These are phyloP conservation scores for Rhynchophorus ferrugineus DNA, from an alignment of 1,140 invertebrate species.

Conservation along the genomic window DNA sequence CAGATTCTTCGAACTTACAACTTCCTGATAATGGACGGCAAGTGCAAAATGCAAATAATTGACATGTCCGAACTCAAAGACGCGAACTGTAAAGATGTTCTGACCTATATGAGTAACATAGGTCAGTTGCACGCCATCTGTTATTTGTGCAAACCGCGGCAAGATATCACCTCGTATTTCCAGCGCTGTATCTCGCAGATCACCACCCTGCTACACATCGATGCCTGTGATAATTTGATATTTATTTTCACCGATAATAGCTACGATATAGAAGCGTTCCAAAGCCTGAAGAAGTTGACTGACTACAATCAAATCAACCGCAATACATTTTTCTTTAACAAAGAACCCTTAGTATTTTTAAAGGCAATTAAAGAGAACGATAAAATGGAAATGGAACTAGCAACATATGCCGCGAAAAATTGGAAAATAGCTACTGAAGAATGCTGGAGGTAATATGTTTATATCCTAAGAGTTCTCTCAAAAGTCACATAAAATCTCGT, in stretches of 20 bases:
- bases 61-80: slow-evolving; percentile 35
- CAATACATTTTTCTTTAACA: slow-evolving; percentile 35
- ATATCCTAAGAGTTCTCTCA: too few relatives aligned
- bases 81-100: slow-evolving; percentile 32
- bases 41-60: slow-evolving; percentile 27
- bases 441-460: slow-evolving; percentile 26
- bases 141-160: slow-evolving; percentile 32
- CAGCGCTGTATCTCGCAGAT: slow-evolving; percentile 35
- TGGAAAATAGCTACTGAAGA: slow-evolving; percentile 31
- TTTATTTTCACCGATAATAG: slow-evolving; percentile 34
- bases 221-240: slow-evolving; percentile 30
- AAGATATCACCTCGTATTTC: slow-evolving; percentile 27
- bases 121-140: slow-evolving; percentile 33
- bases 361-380: slow-evolving; percentile 25
- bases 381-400: slow-evolving; percentile 13
- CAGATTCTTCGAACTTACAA: slow-evolving; percentile 31
- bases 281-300: slow-evolving; percentile 9
- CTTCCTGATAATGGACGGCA: slow-evolving; percentile 21
- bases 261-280: slow-evolving; percentile 30
- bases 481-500: too few relatives aligned
- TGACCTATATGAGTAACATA: slow-evolving; percentile 28
- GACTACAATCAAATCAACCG: slow-evolving; percentile 23
- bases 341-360: slow-evolving; percentile 33
- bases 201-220: slow-evolving; percentile 32
- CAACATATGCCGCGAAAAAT: slow-evolving; percentile 23